Evolutionary conservation across 2,888 invertebrate species (phyloP).

Genomic region (Ochropleura plecta): DNA sequence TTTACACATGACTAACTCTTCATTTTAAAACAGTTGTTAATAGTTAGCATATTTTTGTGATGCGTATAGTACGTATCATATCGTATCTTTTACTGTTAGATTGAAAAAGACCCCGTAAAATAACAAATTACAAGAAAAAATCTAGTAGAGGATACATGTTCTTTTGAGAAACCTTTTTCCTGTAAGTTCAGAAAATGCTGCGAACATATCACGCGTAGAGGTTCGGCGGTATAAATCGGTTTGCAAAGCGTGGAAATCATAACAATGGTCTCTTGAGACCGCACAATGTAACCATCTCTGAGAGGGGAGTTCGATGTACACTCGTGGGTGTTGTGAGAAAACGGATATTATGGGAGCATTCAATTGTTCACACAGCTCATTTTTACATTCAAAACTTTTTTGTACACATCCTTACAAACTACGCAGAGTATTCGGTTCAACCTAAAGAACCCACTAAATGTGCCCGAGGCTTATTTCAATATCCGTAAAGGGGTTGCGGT

Average conservation of each 20-base stretch:
- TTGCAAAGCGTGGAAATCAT: constrained; percentile 44
- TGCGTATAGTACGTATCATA: background rate
- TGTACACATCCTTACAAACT: constrained; percentile 13
- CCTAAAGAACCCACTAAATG: constrained; percentile 36
- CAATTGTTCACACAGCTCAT: background rate
- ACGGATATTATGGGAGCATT: constrained; percentile 6
- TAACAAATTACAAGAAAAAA: background rate
- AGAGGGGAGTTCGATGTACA: constrained; percentile 22
- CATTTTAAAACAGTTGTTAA: background rate
- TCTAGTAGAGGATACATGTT: background rate
- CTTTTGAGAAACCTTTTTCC: background rate
- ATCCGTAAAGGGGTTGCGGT: constrained; percentile 54
- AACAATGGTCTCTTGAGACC: constrained; percentile 44
- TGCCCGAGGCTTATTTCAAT: constrained; percentile 61
- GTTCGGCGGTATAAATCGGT: constrained; percentile 24
- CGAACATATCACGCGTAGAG: constrained; percentile 13
- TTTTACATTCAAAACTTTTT: background rate
- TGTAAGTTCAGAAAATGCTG: constrained; percentile 15
- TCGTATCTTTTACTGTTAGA: background rate
- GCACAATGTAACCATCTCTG: constrained; percentile 9
- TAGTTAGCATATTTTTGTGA: background rate
- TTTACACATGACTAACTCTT: background rate
- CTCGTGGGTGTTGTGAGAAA: constrained; percentile 19
- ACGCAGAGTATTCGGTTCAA: constrained; percentile 14
- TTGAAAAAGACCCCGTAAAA: background rate